These are phyloP conservation scores for Pogonocichla stellata DNA, from an alignment of 2,113 vertebrate species.

Conservation along the genomic window DNA sequence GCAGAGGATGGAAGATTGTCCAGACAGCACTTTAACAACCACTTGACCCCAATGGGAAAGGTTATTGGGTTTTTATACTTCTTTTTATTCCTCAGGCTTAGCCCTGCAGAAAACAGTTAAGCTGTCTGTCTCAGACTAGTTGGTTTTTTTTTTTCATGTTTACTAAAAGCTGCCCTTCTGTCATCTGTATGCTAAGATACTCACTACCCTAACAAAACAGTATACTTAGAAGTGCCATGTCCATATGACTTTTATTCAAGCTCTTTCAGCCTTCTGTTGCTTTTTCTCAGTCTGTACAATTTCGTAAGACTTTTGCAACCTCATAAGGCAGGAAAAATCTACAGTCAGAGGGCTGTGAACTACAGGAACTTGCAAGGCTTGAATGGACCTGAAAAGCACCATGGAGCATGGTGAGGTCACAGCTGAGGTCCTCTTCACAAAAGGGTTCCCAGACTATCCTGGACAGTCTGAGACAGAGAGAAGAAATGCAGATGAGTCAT, in stretches of 20 bases:
- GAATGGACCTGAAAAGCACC: background rate
- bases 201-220: constrained; percentile 3
- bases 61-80: constrained; percentile 30
- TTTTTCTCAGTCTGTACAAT: background rate
- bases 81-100: constrained; percentile 4
- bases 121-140: background rate
- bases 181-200: background rate
- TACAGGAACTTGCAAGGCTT: background rate
- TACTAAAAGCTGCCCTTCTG: constrained; percentile 3
- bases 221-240: background rate
- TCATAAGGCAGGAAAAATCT: background rate
- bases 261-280: background rate
- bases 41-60: constrained; percentile 41
- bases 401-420: background rate
- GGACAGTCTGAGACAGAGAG: background rate
- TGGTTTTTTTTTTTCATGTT: background rate
- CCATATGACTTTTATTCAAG: background rate
- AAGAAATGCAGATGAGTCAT: background rate
- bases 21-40: constrained; percentile 38
- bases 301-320: background rate
- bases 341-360: background rate
- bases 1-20: background rate
- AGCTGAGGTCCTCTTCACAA: background rate
- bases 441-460: background rate
- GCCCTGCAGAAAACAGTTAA: constrained; percentile 32